Base-by-base conservation (phyloP, 2,888 invertebrate species). In the Axea sp. region DNA sequence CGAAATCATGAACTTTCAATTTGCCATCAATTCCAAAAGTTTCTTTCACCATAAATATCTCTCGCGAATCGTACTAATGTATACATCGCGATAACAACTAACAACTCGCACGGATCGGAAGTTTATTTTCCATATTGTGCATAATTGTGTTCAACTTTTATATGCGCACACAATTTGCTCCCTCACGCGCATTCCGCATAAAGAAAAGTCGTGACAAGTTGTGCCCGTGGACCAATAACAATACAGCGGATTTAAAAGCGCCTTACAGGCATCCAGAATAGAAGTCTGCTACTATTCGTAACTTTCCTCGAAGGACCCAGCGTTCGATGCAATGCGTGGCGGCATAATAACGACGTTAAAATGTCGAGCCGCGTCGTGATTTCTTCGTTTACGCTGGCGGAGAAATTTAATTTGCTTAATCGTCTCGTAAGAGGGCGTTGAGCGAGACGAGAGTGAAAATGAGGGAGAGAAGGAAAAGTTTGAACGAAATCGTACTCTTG, bases 341-440 rank as follows among this genome's bases (percentile, higher is more conserved):
- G 65, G 71, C 62, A 72, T 69, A 65, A 77, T 81, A 82, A 81
- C 77, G 80, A 82, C 62, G 80, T 81, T 82, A 77, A 79, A 82
- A 80, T 77, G 76, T 24, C 53, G 53, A 45, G 59, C 35, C 53
- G 51, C 55, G 26, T 71, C 65, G 81, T 82, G 83, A 83, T 84
- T 83, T 83, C 83, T 83, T 82, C 78, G 80, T 79, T 78, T 76
- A 79, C 78, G 76, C 78, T 82, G 77, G 77, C 65, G 65, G 77
- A 76, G 81, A 84, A 85, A 85, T 84, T 84, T 85, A 82, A 84
- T 84, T 84, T 84, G 83, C 83, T 84, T 84, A 84, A 84, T 84
- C 85, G 83, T 77, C n/a, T n/a, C 76, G 73, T 59, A 71, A 67
- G 77, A 74, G 41, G 24, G 6, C 8, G 35, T 2, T 24, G 12